These are phyloP conservation scores for Furcula furcula DNA, from an alignment of 2,888 invertebrate species.

Conservation along the genomic window DNA sequence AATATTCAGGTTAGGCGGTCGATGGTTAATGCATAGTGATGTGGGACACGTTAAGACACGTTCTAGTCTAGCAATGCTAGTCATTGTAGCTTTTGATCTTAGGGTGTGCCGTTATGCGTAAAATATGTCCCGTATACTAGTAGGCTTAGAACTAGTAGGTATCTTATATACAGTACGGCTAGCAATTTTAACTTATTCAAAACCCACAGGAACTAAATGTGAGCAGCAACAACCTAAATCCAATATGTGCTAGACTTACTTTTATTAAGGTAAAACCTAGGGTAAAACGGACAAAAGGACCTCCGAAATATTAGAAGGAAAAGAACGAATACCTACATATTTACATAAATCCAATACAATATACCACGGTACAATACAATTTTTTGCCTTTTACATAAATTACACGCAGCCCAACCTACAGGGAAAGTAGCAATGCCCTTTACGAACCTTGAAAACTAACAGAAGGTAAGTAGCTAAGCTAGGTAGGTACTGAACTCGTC, in stretches of 20 bases:
- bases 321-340: too few relatives aligned
- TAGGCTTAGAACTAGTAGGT: too few relatives aligned
- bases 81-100: not conserved
- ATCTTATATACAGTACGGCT: too few relatives aligned
- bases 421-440: constrained; percentile 1
- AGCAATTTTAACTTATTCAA: too few relatives aligned
- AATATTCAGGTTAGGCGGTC: constrained; percentile 44
- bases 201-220: too few relatives aligned
- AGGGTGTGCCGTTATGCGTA: not conserved
- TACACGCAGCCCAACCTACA: not conserved
- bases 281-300: too few relatives aligned
- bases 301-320: too few relatives aligned
- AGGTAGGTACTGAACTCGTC: not conserved
- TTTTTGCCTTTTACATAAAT: not conserved
- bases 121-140: too few relatives aligned
- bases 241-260: too few relatives aligned
- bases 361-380: not conserved
- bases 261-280: too few relatives aligned
- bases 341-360: not conserved
- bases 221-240: too few relatives aligned
- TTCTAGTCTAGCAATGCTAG: constrained; percentile 17
- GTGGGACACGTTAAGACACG: constrained; percentile 5
- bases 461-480: not conserved
- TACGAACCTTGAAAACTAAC: not conserved
- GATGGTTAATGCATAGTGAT: constrained; percentile 20